Conservation (phyloP, 2,888 invertebrate species). For the Agonopterix alstromeriana region DNA sequence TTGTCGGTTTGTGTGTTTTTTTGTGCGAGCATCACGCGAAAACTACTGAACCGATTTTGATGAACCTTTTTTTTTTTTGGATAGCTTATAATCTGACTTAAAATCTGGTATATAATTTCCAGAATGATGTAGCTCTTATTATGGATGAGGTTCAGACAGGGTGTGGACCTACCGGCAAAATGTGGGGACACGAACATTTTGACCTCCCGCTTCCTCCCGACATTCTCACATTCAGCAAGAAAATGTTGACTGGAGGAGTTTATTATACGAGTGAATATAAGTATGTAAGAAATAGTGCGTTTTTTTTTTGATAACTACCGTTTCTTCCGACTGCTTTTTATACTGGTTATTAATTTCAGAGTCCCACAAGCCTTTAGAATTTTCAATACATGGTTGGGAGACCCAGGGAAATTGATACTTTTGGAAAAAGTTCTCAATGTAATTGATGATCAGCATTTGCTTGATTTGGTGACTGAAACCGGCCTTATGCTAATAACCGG, state of each 20-base stretch:
- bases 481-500: conserved; percentile 82
- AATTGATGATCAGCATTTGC: conserved; percentile 86
- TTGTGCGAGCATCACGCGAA: no score
- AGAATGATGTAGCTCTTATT: conserved; percentile 86
- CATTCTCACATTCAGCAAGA: conserved; percentile 97
- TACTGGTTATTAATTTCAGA: conserved; percentile 44
- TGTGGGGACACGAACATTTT: conserved; percentile 98
- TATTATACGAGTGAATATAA: conserved; percentile 86
- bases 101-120: no score
- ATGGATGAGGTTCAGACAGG: conserved; percentile 99
- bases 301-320: no score
- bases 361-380: conserved; percentile 89
- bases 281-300: conserved; percentile 51
- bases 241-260: conserved; percentile 97
- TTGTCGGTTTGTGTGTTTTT: no score
- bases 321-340: no score
- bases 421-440: conserved; percentile 90
- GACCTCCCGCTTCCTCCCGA: conserved; percentile 91
- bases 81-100: no score
- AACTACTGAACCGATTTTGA: no score
- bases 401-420: conserved; percentile 93
- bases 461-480: conserved; percentile 82
- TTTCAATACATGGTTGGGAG: conserved; percentile 99
- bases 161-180: conserved; percentile 96
- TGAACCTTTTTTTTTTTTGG: no score